These are phyloP conservation scores for Thripadectes ignobilis DNA, from an alignment of 2,797 vertebrate species.

Conservation along the genomic window DNA sequence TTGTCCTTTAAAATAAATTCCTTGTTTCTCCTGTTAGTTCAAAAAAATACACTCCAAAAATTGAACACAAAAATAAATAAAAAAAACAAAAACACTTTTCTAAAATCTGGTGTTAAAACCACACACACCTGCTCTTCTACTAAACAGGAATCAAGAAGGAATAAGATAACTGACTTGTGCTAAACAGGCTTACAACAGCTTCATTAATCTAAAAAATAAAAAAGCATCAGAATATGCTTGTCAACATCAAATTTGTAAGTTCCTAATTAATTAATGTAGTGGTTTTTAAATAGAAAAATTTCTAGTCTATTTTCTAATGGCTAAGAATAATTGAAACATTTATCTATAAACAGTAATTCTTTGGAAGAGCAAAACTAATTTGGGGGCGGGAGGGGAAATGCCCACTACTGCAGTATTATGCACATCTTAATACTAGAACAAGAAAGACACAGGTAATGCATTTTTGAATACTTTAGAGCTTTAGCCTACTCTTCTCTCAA, in stretches of 20 bases:
- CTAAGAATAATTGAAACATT: not conserved
- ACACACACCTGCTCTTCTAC: not conserved
- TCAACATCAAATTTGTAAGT: not conserved
- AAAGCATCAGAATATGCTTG: not conserved
- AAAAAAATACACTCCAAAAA: not conserved
- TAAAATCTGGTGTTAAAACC: not conserved
- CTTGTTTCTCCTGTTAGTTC: not conserved
- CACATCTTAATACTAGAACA: not conserved
- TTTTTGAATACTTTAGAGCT: not conserved
- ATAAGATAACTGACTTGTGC: not conserved
- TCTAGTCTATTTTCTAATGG: not conserved
- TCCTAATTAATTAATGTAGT: not conserved
- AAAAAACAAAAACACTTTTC: not conserved
- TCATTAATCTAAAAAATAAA: not conserved
- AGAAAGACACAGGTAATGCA: rapidly evolving
- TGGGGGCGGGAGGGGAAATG: too few relatives aligned
- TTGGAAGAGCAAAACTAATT: not conserved
- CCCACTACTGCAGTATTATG: not conserved
- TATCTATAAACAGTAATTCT: not conserved
- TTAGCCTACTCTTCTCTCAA: not conserved
- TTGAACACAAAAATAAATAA: too few relatives aligned
- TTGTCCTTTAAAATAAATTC: not conserved
- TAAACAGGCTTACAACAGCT: not conserved
- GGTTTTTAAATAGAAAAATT: not conserved
- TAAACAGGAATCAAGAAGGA: not conserved